Percentiles rank a stretch among this genome's conserved stretches.
Evolutionary conservation across 2,888 invertebrate species (phyloP).

Genomic region (Abrostola triplasia): DNA sequence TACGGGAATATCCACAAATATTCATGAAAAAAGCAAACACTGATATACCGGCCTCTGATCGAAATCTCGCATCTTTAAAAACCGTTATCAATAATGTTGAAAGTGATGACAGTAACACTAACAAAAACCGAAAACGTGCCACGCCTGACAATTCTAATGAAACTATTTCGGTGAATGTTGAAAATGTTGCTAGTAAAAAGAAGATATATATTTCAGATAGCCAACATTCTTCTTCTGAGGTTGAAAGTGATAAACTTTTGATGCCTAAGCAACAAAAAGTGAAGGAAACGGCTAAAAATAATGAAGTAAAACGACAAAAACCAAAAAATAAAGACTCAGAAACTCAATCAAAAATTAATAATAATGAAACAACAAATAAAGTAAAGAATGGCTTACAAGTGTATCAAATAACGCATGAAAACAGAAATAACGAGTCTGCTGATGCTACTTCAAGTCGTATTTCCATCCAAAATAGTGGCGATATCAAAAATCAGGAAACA

Average conservation of each 20-base stretch:
- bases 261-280: constrained; percentile 3
- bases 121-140: constrained; percentile 8
- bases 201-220: constrained; percentile 14
- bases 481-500: not conserved
- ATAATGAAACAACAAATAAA: constrained; percentile 10
- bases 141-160: constrained; percentile 22
- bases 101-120: constrained; percentile 20
- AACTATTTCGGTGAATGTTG: constrained; percentile 11
- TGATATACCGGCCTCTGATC: constrained; percentile 57
- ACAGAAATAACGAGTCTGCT: not conserved
- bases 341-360: constrained; percentile 5
- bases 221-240: not conserved
- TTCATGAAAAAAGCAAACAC: constrained; percentile 73
- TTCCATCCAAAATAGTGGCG: not conserved
- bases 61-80: constrained; percentile 25
- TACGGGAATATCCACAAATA: constrained; percentile 81
- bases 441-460: not conserved
- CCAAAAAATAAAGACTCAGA: constrained; percentile 4
- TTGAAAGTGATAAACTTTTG: constrained; percentile 11
- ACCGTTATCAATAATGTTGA: constrained; percentile 24
- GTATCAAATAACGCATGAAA: constrained; percentile 3
- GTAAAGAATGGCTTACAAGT: constrained; percentile 3
- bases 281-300: constrained; percentile 4
- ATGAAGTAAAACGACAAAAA: not conserved
- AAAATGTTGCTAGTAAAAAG: constrained; percentile 23